Evolutionary conservation across 2,113 vertebrate species (phyloP).

Genomic region (Gadus macrocephalus): DNA sequence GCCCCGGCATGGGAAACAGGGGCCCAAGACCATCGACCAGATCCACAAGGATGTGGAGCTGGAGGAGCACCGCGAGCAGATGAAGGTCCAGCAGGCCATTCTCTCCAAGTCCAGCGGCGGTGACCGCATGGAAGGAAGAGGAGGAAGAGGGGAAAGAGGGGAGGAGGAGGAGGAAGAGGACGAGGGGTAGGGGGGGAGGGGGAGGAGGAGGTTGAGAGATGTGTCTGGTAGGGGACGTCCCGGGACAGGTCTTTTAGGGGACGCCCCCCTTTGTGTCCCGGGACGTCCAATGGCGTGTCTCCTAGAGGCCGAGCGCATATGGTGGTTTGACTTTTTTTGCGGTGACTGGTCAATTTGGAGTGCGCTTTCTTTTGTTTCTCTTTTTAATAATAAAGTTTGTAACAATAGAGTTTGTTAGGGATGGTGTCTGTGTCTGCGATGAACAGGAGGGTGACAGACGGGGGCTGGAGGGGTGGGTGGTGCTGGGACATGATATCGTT

Average conservation of each 20-base stretch:
- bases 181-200: constrained; percentile 47
- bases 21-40: constrained; percentile 97
- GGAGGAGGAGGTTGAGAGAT: no score
- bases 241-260: no score
- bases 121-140: constrained; percentile 73
- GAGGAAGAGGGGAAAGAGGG: constrained; percentile 47
- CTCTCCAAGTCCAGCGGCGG: constrained; percentile 83
- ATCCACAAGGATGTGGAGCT: constrained; percentile 96
- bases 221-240: no score
- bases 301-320: neutral
- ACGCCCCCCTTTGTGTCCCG: no score
- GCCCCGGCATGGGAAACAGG: constrained; percentile 88
- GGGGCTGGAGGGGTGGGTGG: neutral
- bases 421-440: neutral
- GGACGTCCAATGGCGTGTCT: no score
- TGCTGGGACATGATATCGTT: constrained; percentile 46
- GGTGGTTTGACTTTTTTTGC: constrained; percentile 32
- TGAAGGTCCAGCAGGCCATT: constrained; percentile 92
- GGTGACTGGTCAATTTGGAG: constrained; percentile 52
- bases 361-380: constrained; percentile 15
- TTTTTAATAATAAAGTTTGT: constrained; percentile 55
- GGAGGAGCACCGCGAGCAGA: constrained; percentile 92
- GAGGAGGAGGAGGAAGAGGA: constrained; percentile 58
- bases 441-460: neutral
- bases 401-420: constrained; percentile 18